Evolutionary conservation across 1,140 invertebrate species (phyloP), one percentile per base, ranked within the genome.

Genomic region (Penaeus japonicus): DNA sequence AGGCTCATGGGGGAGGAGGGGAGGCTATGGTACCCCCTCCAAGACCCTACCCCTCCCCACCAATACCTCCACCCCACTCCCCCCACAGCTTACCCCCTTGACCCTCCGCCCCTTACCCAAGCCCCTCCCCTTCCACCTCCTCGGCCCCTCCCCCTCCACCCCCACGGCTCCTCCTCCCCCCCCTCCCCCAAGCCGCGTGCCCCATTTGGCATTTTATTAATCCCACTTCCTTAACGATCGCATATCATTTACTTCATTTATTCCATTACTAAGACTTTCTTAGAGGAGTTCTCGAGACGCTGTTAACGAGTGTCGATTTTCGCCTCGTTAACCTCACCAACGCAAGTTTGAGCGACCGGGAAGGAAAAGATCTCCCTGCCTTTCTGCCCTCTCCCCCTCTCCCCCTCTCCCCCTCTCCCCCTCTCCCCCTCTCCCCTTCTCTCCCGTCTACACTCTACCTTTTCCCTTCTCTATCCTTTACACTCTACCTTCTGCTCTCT

Each of bases 151-250:
- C 7, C 47, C 47, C 7, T 15, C 1, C 1, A 10, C 47, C 35
- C 47, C 47, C 15, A 10, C 7, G 47, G 10, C 47, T 15, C 47
- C 15, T 15, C 47, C 47, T 15, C 47, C 2, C 35, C 35, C 35
- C 35, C 35, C 35, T 12, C 47, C 47, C 47, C 47, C 0, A 47
- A 24, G 30, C 59, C 82, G 35, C 47, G 47, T 47, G 47, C 47
- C 47, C 47, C 47, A 47, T 47, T 47, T 47, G 47, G 47, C 47
- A 47, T 27, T 70, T 70, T 84, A 62, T 84, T 84, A 84, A 84
- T 84, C 82, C 82, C 53, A 62, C 81, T 83, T 59, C 35, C 81
- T 65, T 83, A 83, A 83, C 81, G 81, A 83, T 83, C 81, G 81
- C 82, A 59, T 84, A 70, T 84, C 82, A 70, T 84, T 84, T 84